phyloP scores from a whole-genome alignment of 2,113 vertebrate species.

The Opisthocomus hoazin region DNA sequence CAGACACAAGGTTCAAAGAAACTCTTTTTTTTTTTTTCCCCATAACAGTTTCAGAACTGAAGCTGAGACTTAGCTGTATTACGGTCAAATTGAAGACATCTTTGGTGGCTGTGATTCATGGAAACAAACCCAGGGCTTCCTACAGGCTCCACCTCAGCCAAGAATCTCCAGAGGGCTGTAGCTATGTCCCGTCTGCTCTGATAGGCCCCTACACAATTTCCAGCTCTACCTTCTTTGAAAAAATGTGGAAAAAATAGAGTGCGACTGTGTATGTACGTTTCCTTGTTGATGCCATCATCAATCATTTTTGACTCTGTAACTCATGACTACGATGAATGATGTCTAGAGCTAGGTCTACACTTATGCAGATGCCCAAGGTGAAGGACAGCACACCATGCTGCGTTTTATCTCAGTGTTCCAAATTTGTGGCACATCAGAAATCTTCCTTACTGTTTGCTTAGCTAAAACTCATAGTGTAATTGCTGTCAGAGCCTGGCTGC shows the following conservation, averaged over 20 bases:
- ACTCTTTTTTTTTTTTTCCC: neutral
- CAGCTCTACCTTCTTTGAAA: neutral
- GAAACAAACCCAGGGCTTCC: neutral
- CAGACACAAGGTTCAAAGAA: neutral
- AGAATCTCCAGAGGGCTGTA: neutral
- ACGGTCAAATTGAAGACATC: neutral
- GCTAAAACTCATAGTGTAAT: neutral
- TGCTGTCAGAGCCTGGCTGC: neutral
- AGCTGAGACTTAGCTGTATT: neutral
- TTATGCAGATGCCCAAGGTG: neutral
- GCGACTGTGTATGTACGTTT: neutral
- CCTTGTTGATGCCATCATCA: neutral
- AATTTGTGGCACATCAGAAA: neutral
- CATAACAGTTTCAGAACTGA: neutral
- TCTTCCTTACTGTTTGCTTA: constrained; percentile 1
- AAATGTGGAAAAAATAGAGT: neutral
- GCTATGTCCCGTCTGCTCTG: neutral
- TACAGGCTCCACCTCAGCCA: neutral
- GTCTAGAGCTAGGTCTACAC: neutral
- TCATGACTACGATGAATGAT: neutral
- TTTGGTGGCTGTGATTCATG: neutral
- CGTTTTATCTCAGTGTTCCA: neutral
- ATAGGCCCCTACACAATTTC: neutral
- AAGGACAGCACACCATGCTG: neutral
- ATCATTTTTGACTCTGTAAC: neutral